Percentiles rank a stretch among this genome's conserved stretches.
Evolutionary conservation across 2,797 vertebrate genomes (phyloP).

Genomic region (Clarias fuscus): DNA sequence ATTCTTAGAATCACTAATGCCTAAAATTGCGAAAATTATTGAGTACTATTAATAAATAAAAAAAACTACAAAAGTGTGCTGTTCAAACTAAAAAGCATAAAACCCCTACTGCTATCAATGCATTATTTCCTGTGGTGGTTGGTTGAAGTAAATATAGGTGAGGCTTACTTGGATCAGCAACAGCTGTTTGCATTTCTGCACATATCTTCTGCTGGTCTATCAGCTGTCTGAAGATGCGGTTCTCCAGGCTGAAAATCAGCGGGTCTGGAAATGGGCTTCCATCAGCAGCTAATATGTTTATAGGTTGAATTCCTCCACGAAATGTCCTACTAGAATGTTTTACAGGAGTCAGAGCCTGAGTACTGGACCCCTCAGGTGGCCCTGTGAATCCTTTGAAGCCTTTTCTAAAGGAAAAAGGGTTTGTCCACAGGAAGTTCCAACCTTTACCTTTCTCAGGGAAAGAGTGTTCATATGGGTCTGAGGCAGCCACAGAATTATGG

Average conservation of each 20-base stretch:
- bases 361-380: conserved; percentile 47
- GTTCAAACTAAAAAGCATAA: conserved; percentile 7
- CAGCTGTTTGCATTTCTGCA: conserved; percentile 60
- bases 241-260: conserved; percentile 63
- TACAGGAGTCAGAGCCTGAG: conserved; percentile 47
- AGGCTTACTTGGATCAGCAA: conserved; percentile 75
- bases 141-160: background rate
- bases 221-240: conserved; percentile 63
- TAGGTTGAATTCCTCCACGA: conserved; percentile 44
- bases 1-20: background rate
- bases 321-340: conserved; percentile 38
- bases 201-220: conserved; percentile 57
- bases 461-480: conserved; percentile 81
- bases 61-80: background rate
- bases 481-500: conserved; percentile 58
- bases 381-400: conserved; percentile 46
- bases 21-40: background rate
- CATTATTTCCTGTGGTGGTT: background rate
- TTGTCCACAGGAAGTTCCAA: conserved; percentile 70
- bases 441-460: conserved; percentile 63
- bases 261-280: conserved; percentile 60
- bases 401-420: conserved; percentile 71
- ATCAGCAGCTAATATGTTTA: conserved; percentile 55
- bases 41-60: background rate
- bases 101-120: background rate